phyloP scores from a whole-genome alignment of 2,113 vertebrate genomes.

The Aegypius monachus region DNA sequence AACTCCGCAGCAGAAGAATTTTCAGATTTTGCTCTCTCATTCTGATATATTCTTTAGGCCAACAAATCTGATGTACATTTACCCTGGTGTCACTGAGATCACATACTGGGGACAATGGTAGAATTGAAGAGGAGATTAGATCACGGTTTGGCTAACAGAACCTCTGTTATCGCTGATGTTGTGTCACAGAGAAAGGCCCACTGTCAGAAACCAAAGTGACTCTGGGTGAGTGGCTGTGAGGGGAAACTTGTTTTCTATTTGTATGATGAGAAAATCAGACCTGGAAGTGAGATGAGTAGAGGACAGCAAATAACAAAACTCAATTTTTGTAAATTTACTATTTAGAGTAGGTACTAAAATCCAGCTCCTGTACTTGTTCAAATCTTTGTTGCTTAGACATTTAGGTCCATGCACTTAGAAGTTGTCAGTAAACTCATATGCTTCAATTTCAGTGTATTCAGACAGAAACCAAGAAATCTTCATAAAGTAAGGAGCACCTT shows the following conservation, averaged over 20 bases:
- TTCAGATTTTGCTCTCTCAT: not conserved
- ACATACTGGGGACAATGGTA: constrained; percentile 7
- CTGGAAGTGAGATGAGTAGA: not conserved
- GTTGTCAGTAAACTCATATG: not conserved
- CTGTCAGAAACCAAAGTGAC: not conserved
- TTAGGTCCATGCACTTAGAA: not conserved
- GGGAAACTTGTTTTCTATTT: constrained; percentile 12
- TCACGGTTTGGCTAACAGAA: not conserved
- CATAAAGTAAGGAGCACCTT: not conserved
- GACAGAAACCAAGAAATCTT: not conserved
- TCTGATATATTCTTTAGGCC: not conserved
- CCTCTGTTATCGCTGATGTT: not conserved
- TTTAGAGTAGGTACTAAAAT: not conserved
- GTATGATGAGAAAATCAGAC: not conserved
- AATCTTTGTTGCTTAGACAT: not conserved
- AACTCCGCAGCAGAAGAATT: not conserved
- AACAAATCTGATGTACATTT: not conserved
- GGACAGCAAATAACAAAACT: not conserved
- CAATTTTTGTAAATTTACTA: not conserved
- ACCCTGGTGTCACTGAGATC: not conserved
- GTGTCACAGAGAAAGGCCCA: not conserved
- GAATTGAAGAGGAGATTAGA: constrained; percentile 12
- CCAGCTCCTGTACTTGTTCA: not conserved
- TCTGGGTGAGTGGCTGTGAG: not conserved
- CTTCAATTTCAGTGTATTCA: not conserved